Base-by-base conservation (phyloP, 2,113 vertebrate species). In the Atractosteus spatula region DNA sequence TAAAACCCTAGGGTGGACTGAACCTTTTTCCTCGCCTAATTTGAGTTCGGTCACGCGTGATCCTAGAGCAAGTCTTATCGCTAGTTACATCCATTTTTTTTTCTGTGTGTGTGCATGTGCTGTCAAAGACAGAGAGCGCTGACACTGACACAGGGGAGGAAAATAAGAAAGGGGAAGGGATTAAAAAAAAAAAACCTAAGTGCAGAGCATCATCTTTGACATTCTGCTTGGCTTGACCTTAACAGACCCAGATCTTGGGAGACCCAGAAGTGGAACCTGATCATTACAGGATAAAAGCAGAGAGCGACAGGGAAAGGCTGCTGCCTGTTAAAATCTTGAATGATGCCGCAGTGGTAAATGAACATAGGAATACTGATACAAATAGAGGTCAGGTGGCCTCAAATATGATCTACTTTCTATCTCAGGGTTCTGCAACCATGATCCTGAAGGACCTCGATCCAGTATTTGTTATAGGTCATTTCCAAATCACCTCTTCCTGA, bases 141-240 rank as follows among this genome's bases (percentile, higher is more conserved):
- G 66, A 81, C 76, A 83, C 81, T 80, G 76, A 79, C 81, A 83
- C 62, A 77, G 81, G 78, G 82, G 79, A 82, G 79, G 81, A 84
- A 91, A 88, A 89, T 84, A 84, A 84, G 85, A 82, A 79, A 80
- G 81, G 68, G 86, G 86, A 84, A 86, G 85, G 86, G 82, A 88
- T 90, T 83, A 88, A 87, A 87, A 84, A 84, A 83, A 80, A 83
- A 81, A 80, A 85, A 78, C 84, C 86, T 86, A 83, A 84, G 84
- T 83, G 85, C 80, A 81, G 86, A 85, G 86, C 85, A 90, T 89
- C 87, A 88, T 90, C 82, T 75, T 83, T 89, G 87, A 86, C 86
- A 90, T 90, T 88, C 85, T 89, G 86, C 88, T 86, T 85, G 85
- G 83, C 87, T 89, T 89, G 88, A 90, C 89, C 89, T 90, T 89